These are phyloP conservation scores for Bolborhynchus lineola DNA, from an alignment of 2,113 vertebrate species.

Conservation along the genomic window DNA sequence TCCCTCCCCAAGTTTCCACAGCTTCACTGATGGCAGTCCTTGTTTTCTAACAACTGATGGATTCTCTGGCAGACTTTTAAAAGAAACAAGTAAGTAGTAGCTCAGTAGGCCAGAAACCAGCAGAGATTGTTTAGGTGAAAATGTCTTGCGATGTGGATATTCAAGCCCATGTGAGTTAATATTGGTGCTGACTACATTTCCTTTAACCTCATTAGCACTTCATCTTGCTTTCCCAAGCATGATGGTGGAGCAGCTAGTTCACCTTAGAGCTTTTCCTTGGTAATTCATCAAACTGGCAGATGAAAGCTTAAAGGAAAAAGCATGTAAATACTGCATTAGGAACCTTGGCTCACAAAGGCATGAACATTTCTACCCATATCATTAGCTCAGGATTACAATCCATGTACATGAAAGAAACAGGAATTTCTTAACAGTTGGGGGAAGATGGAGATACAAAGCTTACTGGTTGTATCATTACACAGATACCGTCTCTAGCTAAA, in stretches of 20 bases:
- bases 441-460: not conserved
- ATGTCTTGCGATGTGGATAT: not conserved
- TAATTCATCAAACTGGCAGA: conserved; percentile 40
- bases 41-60: not conserved
- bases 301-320: conserved; percentile 34
- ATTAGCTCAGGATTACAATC: not conserved
- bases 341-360: conserved; percentile 26
- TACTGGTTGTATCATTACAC: not conserved
- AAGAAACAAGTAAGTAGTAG: conserved; percentile 10
- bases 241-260: conserved; percentile 36
- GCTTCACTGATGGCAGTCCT: not conserved
- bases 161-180: not conserved
- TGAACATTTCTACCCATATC: conserved; percentile 16
- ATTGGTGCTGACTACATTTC: conserved; percentile 5
- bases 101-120: conserved; percentile 34
- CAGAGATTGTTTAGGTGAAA: conserved; percentile 25
- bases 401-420: not conserved
- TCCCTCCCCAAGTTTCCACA: not conserved
- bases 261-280: conserved; percentile 15
- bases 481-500: not conserved
- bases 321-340: conserved; percentile 49
- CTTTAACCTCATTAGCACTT: conserved; percentile 69
- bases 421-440: not conserved
- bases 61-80: not conserved
- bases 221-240: conserved; percentile 69